Percentiles rank a stretch among this genome's conserved stretches.
These are phyloP conservation scores for Penaeus monodon DNA, from an alignment of 2,888 invertebrate species.

Conservation along the genomic window DNA sequence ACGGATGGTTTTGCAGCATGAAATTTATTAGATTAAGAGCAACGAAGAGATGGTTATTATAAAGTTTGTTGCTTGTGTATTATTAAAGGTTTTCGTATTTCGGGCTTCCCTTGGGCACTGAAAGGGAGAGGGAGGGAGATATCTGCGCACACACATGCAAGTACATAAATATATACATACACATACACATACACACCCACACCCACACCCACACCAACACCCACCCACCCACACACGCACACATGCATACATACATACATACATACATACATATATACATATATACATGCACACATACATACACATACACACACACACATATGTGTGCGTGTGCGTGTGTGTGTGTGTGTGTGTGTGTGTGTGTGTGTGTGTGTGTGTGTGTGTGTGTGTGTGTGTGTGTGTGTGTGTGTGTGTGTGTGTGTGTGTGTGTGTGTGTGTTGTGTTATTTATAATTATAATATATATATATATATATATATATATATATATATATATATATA, in stretches of 20 bases:
- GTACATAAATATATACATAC: background rate
- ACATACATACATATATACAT: background rate
- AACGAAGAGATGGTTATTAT: no score
- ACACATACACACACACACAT: background rate
- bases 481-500: background rate
- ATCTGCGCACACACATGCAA: no score
- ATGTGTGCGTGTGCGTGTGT: background rate
- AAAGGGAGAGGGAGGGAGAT: no score
- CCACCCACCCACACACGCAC: constrained; percentile 1
- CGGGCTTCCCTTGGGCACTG: no score
- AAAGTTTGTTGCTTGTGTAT: no score
- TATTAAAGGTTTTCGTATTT: no score
- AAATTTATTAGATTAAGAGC: no score
- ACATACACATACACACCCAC: background rate
- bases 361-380: constrained; percentile 69
- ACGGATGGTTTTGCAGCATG: no score
- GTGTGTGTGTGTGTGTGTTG: constrained; percentile 66
- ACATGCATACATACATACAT: constrained; percentile 9
- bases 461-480: constrained; percentile 23
- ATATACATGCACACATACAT: constrained; percentile 10
- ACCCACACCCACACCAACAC: background rate
- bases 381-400: background rate
- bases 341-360: background rate
- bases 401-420: constrained; percentile 68
- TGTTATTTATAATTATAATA: no score